A percentile compares a stretch with the other conserved stretches of the same genome.
These are phyloP conservation scores for Drosophila kohkoa DNA, from an alignment of 1,140 invertebrate genomes.

Conservation along the genomic window DNA sequence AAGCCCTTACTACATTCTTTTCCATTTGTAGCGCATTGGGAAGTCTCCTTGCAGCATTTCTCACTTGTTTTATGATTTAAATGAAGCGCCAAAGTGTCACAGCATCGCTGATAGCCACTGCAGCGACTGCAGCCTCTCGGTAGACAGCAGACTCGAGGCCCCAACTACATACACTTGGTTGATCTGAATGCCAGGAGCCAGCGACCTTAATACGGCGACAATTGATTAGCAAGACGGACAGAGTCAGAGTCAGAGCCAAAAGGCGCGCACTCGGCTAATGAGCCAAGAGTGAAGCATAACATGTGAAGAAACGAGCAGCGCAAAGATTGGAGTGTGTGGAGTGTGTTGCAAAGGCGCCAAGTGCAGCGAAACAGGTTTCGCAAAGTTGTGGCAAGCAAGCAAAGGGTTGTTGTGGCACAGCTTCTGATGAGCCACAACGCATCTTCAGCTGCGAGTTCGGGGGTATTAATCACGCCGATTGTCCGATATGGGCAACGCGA, in stretches of 20 bases:
- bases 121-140: not conserved
- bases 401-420: slow-evolving; percentile 1
- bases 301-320: slow-evolving; percentile 1
- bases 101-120: slow-evolving; percentile 62
- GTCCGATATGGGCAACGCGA: slow-evolving; percentile 56
- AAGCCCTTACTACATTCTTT: not conserved
- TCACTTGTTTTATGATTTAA: slow-evolving; percentile 71
- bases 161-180: not conserved
- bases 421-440: slow-evolving; percentile 1
- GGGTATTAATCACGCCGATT: slow-evolving; percentile 75
- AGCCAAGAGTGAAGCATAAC: slow-evolving; percentile 27
- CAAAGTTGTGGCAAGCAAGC: no score
- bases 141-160: not conserved
- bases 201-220: slow-evolving; percentile 75
- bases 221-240: slow-evolving; percentile 73
- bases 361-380: slow-evolving; percentile 64
- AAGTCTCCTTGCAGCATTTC: slow-evolving; percentile 20
- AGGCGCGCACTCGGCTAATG: slow-evolving; percentile 69
- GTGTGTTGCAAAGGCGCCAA: slow-evolving; percentile 55
- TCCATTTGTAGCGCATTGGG: slow-evolving; percentile 8
- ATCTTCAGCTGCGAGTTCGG: not conserved
- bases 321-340: slow-evolving; percentile 37
- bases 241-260: slow-evolving; percentile 25
- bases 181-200: slow-evolving; percentile 11
- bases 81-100: slow-evolving; percentile 68